phyloP scores from a whole-genome alignment of 2,797 vertebrate genomes.

The Avahi laniger region DNA sequence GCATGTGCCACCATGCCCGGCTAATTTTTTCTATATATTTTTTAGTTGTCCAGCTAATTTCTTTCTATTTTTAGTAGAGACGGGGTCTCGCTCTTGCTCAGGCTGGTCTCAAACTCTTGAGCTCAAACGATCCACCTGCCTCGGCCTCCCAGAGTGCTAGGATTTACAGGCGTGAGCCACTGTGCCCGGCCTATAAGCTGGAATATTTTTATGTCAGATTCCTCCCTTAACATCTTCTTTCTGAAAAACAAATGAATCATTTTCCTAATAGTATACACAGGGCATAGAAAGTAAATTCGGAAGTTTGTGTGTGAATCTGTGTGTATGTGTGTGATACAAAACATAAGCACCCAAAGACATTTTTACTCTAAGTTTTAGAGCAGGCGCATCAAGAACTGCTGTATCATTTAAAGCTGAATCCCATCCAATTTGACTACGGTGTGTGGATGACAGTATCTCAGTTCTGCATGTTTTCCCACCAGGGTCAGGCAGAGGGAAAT shows the following conservation, averaged over 20 bases:
- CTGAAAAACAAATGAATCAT: neutral
- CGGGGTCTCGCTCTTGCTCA: too few species aligned
- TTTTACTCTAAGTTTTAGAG: constrained; percentile 3
- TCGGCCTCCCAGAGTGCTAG: too few species aligned
- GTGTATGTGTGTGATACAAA: neutral
- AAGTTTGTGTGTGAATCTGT: too few species aligned
- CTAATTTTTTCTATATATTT: too few species aligned
- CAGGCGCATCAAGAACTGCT: neutral
- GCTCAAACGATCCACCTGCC: too few species aligned
- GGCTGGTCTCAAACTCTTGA: too few species aligned
- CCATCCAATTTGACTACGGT: neutral
- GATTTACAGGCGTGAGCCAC: too few species aligned
- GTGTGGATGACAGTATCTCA: neutral
- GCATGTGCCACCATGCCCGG: too few species aligned
- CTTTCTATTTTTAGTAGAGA: too few species aligned
- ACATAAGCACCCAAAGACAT: neutral
- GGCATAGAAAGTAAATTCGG: neutral
- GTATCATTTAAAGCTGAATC: neutral
- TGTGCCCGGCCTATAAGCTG: neutral
- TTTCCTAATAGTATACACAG: neutral
- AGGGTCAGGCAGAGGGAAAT: constrained; percentile 32
- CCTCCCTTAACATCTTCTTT: neutral
- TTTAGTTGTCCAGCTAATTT: too few species aligned
- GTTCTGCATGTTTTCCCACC: neutral
- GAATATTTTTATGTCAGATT: neutral